Percentiles rank a stretch among this genome's conserved stretches.
Conservation (phyloP, 2,888 invertebrate genomes). For the Polyploca ridens region DNA sequence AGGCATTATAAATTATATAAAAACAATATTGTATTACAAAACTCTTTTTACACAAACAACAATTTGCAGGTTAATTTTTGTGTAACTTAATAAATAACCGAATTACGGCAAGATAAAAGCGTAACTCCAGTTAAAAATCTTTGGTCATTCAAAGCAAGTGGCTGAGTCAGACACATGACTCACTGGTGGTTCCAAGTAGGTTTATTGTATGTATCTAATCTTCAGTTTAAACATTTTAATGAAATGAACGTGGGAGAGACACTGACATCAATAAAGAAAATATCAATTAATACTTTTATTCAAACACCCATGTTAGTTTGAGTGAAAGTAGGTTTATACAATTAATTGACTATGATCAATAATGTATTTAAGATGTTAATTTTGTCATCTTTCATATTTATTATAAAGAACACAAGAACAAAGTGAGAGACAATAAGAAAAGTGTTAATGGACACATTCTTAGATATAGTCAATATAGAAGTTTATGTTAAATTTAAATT, state of each 20-base stretch:
- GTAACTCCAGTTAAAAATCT: neutral
- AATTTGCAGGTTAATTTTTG: too few relatives aligned
- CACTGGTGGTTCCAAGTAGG: conserved; percentile 8
- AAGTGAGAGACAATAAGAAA: too few relatives aligned
- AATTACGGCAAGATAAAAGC: neutral
- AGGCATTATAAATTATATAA: too few relatives aligned
- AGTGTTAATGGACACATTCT: too few relatives aligned
- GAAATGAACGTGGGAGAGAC: conserved; percentile 6
- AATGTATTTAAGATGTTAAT: neutral
- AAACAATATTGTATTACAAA: too few relatives aligned
- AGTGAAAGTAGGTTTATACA: neutral
- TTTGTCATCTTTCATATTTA: neutral
- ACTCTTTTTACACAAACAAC: too few relatives aligned
- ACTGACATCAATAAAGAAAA: neutral
- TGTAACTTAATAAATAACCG: neutral
- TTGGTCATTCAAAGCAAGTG: neutral
- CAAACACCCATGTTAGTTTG: neutral
- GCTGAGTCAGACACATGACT: neutral
- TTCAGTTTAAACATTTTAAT: neutral
- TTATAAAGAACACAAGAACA: too few relatives aligned
- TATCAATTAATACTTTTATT: neutral
- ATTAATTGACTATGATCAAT: too few relatives aligned
- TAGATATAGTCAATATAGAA: too few relatives aligned
- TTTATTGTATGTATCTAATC: neutral
- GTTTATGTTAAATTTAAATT: too few relatives aligned